Conservation (phyloP, 1,140 invertebrate genomes). For the Aphelinus certus region DNA sequence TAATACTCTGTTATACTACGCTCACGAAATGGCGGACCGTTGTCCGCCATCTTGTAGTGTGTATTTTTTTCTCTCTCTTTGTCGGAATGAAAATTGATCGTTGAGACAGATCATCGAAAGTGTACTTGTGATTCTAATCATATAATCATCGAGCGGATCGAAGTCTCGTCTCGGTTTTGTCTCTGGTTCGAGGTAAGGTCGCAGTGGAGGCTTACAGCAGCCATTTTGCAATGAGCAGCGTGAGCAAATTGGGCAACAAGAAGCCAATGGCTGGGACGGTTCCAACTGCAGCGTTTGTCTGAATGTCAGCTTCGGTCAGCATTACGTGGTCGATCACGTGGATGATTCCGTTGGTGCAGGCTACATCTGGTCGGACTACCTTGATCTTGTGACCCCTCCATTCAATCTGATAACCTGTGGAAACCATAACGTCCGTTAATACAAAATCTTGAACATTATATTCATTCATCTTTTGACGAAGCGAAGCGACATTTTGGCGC, state of each 20-base stretch:
- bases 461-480: not conserved
- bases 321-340: constrained; percentile 90
- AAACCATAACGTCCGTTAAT: too few species aligned
- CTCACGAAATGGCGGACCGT: not conserved
- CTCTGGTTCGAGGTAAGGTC: not conserved
- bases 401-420: constrained; percentile 79
- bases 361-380: constrained; percentile 87
- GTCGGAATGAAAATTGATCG: constrained; percentile 14
- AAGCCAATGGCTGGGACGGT: constrained; percentile 22
- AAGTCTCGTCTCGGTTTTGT: not conserved
- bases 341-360: constrained; percentile 92
- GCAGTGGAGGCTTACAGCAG: constrained; percentile 55
- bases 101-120: constrained; percentile 14
- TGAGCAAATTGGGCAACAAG: constrained; percentile 57
- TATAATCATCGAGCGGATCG: not conserved
- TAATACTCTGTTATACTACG: too few species aligned
- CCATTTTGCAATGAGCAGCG: constrained; percentile 62
- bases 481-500: not conserved
- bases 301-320: constrained; percentile 84
- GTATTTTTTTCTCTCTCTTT: not conserved
- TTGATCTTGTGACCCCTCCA: constrained; percentile 85
- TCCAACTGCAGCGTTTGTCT: constrained; percentile 64
- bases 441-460: too few species aligned
- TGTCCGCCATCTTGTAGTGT: not conserved
- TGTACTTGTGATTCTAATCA: not conserved